Evolutionary conservation across 2,113 vertebrate genomes (phyloP).

Genomic region (Neolamprologus devosi): DNA sequence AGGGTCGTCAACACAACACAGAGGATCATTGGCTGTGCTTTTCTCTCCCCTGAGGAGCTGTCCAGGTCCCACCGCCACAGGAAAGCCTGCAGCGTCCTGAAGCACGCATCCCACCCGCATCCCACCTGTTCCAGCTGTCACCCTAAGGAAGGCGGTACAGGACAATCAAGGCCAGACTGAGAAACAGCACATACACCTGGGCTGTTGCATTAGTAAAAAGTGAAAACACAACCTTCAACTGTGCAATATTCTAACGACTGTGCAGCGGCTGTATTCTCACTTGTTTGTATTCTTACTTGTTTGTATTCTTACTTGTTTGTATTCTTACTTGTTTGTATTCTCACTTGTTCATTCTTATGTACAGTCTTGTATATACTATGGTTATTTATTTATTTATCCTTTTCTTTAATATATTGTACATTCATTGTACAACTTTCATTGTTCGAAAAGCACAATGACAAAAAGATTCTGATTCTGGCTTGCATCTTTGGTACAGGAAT

Average conservation of each 20-base stretch:
- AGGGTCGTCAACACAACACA: rapidly evolving
- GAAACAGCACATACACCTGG: not conserved
- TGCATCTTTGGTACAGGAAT: not conserved
- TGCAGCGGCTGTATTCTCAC: not conserved
- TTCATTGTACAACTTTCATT: not conserved
- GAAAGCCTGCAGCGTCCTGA: not conserved
- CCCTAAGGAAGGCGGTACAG: not conserved
- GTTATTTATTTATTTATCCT: not conserved
- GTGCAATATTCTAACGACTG: not conserved
- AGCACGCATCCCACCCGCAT: not conserved
- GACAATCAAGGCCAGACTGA: not conserved
- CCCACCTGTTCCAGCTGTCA: not conserved
- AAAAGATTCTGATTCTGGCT: not conserved
- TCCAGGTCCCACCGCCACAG: not conserved
- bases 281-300: too few species aligned
- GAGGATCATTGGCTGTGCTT: not conserved
- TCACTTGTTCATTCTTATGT: not conserved
- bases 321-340: not conserved
- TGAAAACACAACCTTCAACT: not conserved
- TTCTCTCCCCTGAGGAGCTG: not conserved
- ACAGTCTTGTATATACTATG: not conserved
- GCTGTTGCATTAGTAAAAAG: not conserved
- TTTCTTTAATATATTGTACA: not conserved
- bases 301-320: too few species aligned
- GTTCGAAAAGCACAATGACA: not conserved